A percentile compares a stretch with the other conserved stretches of the same genome.
These are phyloP conservation scores for Calameuta filiformis DNA, from an alignment of 2,888 invertebrate species.

Conservation along the genomic window DNA sequence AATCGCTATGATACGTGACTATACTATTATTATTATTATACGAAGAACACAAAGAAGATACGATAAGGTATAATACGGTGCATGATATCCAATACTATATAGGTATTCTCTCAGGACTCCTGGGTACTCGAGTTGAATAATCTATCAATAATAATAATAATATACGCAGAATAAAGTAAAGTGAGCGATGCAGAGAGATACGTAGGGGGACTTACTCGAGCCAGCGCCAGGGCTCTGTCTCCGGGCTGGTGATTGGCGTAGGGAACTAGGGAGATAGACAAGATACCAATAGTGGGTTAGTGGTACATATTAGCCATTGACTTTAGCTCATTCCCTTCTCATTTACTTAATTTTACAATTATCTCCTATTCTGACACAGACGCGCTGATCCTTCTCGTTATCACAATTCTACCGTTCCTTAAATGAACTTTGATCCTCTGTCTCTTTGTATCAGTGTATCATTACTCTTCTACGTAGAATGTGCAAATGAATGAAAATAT, in stretches of 20 bases:
- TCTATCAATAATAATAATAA: background rate
- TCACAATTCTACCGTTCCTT: background rate
- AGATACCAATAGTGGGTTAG: conserved; percentile 32
- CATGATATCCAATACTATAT: background rate
- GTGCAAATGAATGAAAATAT: background rate
- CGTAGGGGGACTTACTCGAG: conserved; percentile 78
- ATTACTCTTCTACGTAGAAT: background rate
- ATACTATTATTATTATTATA: background rate
- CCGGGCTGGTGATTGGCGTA: conserved; percentile 89
- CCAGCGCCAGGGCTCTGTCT: conserved; percentile 92
- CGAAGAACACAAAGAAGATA: conserved; percentile 20
- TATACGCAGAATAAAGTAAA: conserved; percentile 12
- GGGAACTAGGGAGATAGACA: conserved; percentile 78
- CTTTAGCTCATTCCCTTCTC: background rate
- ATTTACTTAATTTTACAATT: background rate
- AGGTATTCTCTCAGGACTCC: background rate
- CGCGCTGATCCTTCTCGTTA: background rate
- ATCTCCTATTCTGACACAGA: background rate
- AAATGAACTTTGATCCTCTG: background rate
- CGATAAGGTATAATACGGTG: conserved; percentile 2
- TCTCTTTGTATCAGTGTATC: background rate
- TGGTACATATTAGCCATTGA: conserved; percentile 16
- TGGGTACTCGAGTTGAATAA: background rate
- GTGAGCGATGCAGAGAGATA: conserved; percentile 15
- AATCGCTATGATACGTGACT: too few relatives aligned